Evolutionary conservation across 2,113 vertebrate species (phyloP).

Genomic region (Theristicus caerulescens): DNA sequence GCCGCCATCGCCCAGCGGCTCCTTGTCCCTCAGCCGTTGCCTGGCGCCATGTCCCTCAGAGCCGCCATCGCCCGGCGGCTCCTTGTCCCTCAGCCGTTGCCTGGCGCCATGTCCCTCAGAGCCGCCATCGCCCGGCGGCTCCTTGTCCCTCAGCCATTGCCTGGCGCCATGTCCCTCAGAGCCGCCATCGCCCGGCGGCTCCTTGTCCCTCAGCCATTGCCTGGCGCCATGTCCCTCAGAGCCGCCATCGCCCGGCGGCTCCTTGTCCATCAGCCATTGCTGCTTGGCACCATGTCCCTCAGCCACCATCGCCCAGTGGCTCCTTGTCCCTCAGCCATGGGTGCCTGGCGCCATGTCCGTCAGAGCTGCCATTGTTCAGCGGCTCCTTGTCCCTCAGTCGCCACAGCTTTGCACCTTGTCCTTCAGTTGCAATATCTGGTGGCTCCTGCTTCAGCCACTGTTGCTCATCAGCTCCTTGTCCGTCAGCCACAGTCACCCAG

Average conservation of each 20-base stretch:
- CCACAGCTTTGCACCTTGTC: not conserved
- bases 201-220: not conserved
- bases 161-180: not conserved
- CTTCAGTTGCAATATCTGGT: too few relatives aligned
- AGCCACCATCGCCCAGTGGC: too few relatives aligned
- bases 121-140: too few relatives aligned
- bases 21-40: not conserved
- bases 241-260: accelerated
- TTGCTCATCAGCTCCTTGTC: not conserved
- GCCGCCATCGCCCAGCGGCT: accelerated
- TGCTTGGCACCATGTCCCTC: not conserved
- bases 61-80: accelerated
- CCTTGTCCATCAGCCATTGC: not conserved
- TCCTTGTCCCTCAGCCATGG: accelerated
- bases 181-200: accelerated
- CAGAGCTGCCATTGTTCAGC: accelerated
- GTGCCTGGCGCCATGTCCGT: accelerated
- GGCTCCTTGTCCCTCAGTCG: not conserved
- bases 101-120: too few relatives aligned
- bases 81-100: not conserved
- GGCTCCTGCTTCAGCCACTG: not conserved
- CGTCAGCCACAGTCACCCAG: not conserved
- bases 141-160: not conserved
- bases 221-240: accelerated
- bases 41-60: accelerated